A percentile compares a stretch with the other conserved stretches of the same genome.
Evolutionary conservation across 2,113 vertebrate genomes (phyloP).

Genomic region (Notechis scutatus): DNA sequence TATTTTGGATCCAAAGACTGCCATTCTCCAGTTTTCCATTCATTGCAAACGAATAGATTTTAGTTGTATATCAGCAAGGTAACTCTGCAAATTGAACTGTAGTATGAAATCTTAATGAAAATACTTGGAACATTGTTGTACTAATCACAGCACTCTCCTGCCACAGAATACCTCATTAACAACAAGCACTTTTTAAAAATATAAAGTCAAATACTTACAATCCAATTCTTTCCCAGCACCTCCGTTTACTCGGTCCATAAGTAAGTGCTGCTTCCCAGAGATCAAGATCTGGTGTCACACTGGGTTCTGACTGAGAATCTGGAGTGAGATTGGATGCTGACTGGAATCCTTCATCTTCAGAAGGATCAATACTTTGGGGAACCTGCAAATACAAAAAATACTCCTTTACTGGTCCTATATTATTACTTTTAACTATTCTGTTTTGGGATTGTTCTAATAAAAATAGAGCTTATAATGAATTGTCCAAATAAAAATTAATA

Average conservation of each 20-base stretch:
- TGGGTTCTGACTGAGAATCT: slow-evolving; percentile 92
- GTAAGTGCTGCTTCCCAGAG: slow-evolving; percentile 88
- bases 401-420: not conserved
- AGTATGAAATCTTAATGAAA: not conserved
- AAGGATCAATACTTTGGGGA: slow-evolving; percentile 87
- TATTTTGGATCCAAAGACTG: not conserved
- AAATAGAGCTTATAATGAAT: not conserved
- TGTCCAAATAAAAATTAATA: not conserved
- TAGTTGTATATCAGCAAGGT: not conserved
- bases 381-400: slow-evolving; percentile 71
- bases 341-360: slow-evolving; percentile 96
- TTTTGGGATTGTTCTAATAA: not conserved
- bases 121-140: not conserved
- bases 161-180: not conserved
- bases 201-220: slow-evolving; percentile 73
- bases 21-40: not conserved
- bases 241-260: slow-evolving; percentile 81
- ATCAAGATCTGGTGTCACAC: slow-evolving; percentile 83
- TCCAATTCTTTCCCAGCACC: slow-evolving; percentile 95
- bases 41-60: not conserved
- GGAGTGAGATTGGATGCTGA: slow-evolving; percentile 94
- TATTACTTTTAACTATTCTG: not conserved
- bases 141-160: not conserved
- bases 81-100: not conserved
- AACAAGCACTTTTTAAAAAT: not conserved